phyloP scores from a whole-genome alignment of 2,797 vertebrate genomes.

The Catamblyrhynchus diadema region DNA sequence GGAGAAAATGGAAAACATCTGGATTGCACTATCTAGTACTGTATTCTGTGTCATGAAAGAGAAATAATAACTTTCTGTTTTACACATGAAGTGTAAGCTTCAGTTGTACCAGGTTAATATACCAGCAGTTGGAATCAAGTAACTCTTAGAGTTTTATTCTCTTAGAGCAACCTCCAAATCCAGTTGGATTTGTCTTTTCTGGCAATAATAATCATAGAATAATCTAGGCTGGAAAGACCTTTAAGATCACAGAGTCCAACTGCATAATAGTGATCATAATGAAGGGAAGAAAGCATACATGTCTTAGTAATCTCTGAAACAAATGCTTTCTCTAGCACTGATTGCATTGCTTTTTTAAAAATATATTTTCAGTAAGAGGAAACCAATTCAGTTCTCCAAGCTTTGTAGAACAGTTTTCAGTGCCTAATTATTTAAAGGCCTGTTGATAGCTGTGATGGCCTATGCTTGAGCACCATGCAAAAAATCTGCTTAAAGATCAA shows the following conservation, averaged over 20 bases:
- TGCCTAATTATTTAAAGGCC: neutral
- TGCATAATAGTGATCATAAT: neutral
- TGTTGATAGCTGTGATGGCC: neutral
- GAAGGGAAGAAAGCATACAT: neutral
- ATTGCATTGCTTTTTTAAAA: neutral
- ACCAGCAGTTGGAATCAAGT: neutral
- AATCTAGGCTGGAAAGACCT: neutral
- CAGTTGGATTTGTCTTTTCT: neutral
- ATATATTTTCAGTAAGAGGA: neutral
- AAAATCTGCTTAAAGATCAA: constrained; percentile 35
- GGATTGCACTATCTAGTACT: neutral
- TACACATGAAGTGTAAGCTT: neutral
- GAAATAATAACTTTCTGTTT: neutral
- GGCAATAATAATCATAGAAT: neutral
- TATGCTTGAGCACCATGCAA: neutral
- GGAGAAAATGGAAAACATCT: neutral
- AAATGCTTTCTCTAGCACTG: neutral
- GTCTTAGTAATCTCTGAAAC: neutral
- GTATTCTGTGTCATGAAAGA: neutral
- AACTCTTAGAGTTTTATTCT: neutral
- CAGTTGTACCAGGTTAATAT: neutral
- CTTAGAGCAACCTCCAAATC: neutral
- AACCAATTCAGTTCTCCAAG: neutral
- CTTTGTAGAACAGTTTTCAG: neutral
- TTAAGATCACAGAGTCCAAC: neutral